Evolutionary conservation across 2,888 invertebrate species (phyloP), one percentile per base, ranked within the genome.

Genomic region (Toxonevra muliebris): DNA sequence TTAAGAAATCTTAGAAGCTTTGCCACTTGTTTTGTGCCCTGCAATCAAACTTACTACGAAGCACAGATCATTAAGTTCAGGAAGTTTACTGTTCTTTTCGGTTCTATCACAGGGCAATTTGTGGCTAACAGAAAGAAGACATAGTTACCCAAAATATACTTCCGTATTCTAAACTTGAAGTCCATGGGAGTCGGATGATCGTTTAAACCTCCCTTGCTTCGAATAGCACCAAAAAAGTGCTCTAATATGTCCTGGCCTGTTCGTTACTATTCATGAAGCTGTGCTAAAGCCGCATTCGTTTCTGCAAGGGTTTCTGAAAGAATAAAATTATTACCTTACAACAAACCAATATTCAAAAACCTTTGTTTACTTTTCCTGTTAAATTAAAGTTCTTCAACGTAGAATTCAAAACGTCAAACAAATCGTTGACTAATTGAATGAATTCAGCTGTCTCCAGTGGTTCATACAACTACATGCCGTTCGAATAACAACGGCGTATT

Each of bases 371-470:
- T 40, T 48, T 61, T 61, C 48, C 61, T 8, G 61, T 48, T 41
- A 30, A 50, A 20, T 12, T 17, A 17, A 61, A 52, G 10, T 30
- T 62, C 7, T 41, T 53, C 8, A 53, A 11, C 9, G 40, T 40
- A 40, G 61, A 61, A 11, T 50, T 61, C 1, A 61, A 40, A 7
- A 61, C n/a, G 12, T 50, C 61, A 12, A 52, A 61, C 52, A 50
- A 60, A 60, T 60, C 59, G 15, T 60, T 60, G 9, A 60, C 42
- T 5, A 70, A 17, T 17, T 71, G 52, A 13, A 75, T 48, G n/a
- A 74, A 73, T 11, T 73, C 66, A 66, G 65, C 17, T 70, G 65
- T 64, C 40, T 61, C 40, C 11, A 15, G 3, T 4, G 52, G 30
- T 2, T 13, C 7, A 12, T 62, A 1, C 41, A 73, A 4, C 12